Base-by-base conservation (phyloP, 2,888 invertebrate species). In the Stenurella melanura region DNA sequence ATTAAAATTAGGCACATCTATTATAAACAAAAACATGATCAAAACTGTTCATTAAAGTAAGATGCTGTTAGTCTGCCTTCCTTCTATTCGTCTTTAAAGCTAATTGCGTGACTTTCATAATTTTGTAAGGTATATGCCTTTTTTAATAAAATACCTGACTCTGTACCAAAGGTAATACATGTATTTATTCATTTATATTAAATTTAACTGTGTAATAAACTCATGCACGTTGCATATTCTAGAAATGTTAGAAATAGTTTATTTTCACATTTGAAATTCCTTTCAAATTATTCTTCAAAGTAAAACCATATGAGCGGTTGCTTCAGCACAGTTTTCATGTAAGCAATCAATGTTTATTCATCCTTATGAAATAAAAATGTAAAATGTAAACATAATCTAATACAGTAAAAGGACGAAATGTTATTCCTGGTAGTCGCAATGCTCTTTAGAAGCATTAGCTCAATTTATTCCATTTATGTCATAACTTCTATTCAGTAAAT, bases 401-500 rank as follows among this genome's bases (percentile, higher is more conserved):
- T 50, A 50, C n/a, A 50, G n/a, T 7, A 50, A 50, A 50, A 50
- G 50, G 50, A 50, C 50, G 50, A 50, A 50, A 50, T 50, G 50
- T 50, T 50, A 50, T 50, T 50, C n/a, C 50, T 50, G 50, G 50
- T 50, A 50, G 50, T 67, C n/a, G 67, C 54, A 54, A 67, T 64
- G 19, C 42, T 26, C 54, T 67, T 54, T 26, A 26, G 57, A 12
- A 34, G 69, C 30, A 57, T 57, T 69, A 57, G 57, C 69, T 17
- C 57, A 56, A 69, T 34, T 56, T 34, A 57, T 57, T 26, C 57
- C 34, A 34, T 30, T 69, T 15, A 30, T 57, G 30, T 30, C 17
- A 17, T 56, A 30, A 69, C 57, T 69, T 57, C 17, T 56, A 57
- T 34, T 57, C 57, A 30, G n/a, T 57, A 57, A 56, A 69, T 69